These are phyloP conservation scores for Chironomus riparius DNA, from an alignment of 2,888 invertebrate species.

Conservation along the genomic window DNA sequence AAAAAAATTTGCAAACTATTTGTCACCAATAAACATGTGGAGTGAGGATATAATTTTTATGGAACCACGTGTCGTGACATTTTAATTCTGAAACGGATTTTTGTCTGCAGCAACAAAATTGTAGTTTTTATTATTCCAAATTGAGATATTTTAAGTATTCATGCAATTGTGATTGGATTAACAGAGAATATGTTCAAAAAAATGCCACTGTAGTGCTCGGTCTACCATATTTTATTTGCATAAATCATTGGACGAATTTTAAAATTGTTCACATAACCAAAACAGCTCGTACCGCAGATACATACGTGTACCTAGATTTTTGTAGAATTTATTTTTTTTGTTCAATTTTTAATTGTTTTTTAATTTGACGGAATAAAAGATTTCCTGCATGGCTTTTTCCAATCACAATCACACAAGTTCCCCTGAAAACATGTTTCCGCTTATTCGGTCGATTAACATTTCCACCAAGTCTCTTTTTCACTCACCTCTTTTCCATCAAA, in stretches of 20 bases:
- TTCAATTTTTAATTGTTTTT: constrained; percentile 14
- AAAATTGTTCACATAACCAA: too few relatives aligned
- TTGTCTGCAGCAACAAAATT: too few relatives aligned
- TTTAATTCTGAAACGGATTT: neutral
- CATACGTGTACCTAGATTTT: too few relatives aligned
- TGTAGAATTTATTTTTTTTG: neutral
- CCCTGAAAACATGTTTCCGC: constrained; percentile 17
- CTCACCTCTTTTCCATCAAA: neutral
- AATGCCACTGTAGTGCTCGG: too few relatives aligned
- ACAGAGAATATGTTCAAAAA: too few relatives aligned
- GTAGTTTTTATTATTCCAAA: neutral
- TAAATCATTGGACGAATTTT: too few relatives aligned
- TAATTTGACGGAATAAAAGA: constrained; percentile 17
- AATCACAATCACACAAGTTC: neutral
- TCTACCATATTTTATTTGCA: too few relatives aligned
- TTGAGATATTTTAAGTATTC: neutral
- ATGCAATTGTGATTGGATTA: neutral
- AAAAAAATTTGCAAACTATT: neutral
- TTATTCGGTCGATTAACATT: constrained; percentile 20
- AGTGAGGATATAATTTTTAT: too few relatives aligned
- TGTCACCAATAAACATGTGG: neutral
- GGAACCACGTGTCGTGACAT: neutral
- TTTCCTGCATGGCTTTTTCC: constrained; percentile 20
- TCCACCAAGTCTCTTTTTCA: neutral
- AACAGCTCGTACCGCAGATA: too few relatives aligned